Evolutionary conservation across 2,797 vertebrate species (phyloP).

Genomic region (Tapirus indicus): DNA sequence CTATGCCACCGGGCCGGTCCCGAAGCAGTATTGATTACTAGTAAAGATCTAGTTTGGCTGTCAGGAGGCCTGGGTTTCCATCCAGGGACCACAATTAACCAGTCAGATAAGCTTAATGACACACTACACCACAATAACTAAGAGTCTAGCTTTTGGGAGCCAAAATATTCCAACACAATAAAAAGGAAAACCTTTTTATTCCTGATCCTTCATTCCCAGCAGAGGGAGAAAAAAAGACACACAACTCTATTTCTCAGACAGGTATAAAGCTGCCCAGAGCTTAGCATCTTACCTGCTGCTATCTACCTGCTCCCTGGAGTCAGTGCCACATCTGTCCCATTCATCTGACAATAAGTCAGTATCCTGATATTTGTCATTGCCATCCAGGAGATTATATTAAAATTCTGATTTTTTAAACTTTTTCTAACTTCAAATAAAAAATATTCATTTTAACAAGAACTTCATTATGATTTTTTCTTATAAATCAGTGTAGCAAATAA

Average conservation of each 20-base stretch:
- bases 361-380: background rate
- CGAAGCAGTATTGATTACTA: background rate
- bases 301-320: background rate
- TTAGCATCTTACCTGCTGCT: background rate
- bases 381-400: background rate
- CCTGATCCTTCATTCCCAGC: background rate
- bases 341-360: background rate
- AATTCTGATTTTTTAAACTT: background rate
- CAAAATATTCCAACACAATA: background rate
- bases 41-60: background rate
- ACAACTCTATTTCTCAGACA: background rate
- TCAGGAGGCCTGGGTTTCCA: background rate
- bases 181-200: background rate
- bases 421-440: conserved; percentile 12
- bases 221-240: background rate
- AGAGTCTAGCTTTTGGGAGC: background rate
- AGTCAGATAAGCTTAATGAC: background rate
- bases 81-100: background rate
- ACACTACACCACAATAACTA: background rate
- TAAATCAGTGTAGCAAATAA: background rate
- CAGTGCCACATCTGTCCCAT: background rate
- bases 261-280: background rate
- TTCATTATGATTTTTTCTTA: conserved; percentile 21
- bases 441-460: conserved; percentile 20
- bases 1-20: no score